Evolutionary conservation across 1,140 invertebrate genomes (phyloP).

Genomic region (Hylaeus volcanicus): DNA sequence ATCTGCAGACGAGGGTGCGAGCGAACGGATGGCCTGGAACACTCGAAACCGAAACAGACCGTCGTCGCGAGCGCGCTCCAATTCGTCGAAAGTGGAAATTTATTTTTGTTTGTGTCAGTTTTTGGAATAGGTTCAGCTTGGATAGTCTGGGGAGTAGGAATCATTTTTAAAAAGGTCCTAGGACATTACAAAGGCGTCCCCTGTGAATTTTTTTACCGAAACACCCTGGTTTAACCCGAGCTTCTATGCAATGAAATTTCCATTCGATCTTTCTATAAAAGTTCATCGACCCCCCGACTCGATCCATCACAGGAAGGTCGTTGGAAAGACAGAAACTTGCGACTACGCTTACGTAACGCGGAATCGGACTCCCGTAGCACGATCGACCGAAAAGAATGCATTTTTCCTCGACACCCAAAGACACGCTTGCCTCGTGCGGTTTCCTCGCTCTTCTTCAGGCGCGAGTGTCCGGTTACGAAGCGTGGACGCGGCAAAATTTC

Average conservation of each 20-base stretch:
- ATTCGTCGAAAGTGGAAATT: slow-evolving; percentile 8
- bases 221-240: too few relatives aligned
- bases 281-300: too few relatives aligned
- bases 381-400: neutral
- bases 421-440: slow-evolving; percentile 3
- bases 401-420: neutral
- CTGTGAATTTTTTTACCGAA: too few relatives aligned
- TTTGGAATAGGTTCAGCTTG: too few relatives aligned
- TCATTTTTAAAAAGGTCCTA: too few relatives aligned
- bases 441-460: neutral
- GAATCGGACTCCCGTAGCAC: neutral
- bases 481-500: neutral
- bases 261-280: too few relatives aligned
- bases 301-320: too few relatives aligned
- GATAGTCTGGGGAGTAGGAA: too few relatives aligned
- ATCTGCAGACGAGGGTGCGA: neutral
- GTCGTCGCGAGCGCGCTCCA: neutral
- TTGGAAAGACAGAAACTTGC: too few relatives aligned
- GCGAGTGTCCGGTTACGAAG: slow-evolving; percentile 10
- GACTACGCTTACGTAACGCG: slow-evolving; percentile 19
- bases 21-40: too few relatives aligned
- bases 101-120: slow-evolving; percentile 14
- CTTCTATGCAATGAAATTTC: too few relatives aligned
- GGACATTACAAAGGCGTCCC: too few relatives aligned
- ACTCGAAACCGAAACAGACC: neutral